Evolutionary conservation across 2,113 vertebrate species (phyloP), one percentile per base, ranked within the genome.

Genomic region (Myotis yumanensis): DNA sequence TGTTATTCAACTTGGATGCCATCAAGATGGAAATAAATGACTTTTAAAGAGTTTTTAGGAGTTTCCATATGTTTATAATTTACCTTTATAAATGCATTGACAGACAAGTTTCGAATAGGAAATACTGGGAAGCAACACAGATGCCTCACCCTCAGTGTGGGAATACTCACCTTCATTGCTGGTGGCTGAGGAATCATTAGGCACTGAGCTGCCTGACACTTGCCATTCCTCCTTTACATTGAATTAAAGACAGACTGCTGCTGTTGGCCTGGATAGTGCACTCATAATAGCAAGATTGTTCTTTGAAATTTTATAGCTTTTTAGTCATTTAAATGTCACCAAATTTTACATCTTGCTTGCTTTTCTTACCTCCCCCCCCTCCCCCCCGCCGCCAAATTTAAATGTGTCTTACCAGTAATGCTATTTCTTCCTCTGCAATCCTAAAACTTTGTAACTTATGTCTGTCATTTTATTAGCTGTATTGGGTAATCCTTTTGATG

Each of bases 281-380:
- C n/a, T 94, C 12, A 15, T 17, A 54, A 73, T 23, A 91, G 15
- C 57, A 73, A 22, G 80, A 48, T 85, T 54, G 11, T 46, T 86
- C 32, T 75, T 81, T 86, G 69, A 77, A 89, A 66, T 77, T 57
- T 43, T 84, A 2, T 77, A 79, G 52, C 4, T 48, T 73, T 82
- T 92, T 89, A 76, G 40, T 86, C 85, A 52, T 81, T 86, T 72
- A 57, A 73, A 75, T 90, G 16, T 96, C 40, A 66, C n/a, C 66
- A 52, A 64, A 59, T 79, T 69, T 94, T 79, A 40, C 30, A 90
- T 92, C 46, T 89, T 89, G 51, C 30, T 46, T 82, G 35, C 9
- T 85, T 80, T 91, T 80, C 52, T 92, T 80, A 51, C 10, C 32
- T 20, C 69, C 46, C 46, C n/a, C n/a, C 46, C 11, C 46, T 20